Evolutionary conservation across 1,140 invertebrate species (phyloP).

Genomic region (Mesaphorura yosii): DNA sequence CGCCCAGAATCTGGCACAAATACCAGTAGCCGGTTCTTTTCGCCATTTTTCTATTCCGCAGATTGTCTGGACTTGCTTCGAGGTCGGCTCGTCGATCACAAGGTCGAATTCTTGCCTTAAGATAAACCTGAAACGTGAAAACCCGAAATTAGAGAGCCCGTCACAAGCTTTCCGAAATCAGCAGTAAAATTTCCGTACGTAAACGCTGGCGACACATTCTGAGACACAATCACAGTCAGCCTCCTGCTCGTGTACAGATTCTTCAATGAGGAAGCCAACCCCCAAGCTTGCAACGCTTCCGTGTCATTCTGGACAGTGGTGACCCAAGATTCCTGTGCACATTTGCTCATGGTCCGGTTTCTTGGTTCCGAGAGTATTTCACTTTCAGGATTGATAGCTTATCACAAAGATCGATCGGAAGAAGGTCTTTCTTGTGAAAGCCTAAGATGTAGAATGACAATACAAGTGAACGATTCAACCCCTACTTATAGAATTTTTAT

Average conservation of each 20-base stretch:
- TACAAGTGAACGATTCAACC: too few species aligned
- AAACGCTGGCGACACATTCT: neutral
- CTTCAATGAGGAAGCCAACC: neutral
- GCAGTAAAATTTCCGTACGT: slow-evolving; percentile 1
- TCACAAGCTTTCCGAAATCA: too few species aligned
- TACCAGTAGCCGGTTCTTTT: neutral
- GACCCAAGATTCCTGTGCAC: slow-evolving; percentile 37
- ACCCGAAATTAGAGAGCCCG: too few species aligned
- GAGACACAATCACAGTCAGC: neutral
- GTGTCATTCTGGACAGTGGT: neutral
- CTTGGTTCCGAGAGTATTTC: too few species aligned
- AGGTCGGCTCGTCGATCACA: neutral
- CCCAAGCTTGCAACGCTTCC: neutral
- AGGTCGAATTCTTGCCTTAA: slow-evolving; percentile 1
- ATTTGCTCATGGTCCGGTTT: too few species aligned
- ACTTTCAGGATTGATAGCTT: too few species aligned
- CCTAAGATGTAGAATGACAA: too few species aligned
- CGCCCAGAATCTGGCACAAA: neutral
- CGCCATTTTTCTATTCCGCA: too few species aligned
- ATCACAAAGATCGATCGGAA: too few species aligned
- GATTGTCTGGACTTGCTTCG: too few species aligned
- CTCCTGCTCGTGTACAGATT: neutral
- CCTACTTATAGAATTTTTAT: too few species aligned
- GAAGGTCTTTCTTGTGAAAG: too few species aligned
- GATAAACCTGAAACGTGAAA: neutral